phyloP scores from a whole-genome alignment of 2,113 vertebrate genomes.

The Athene noctua region DNA sequence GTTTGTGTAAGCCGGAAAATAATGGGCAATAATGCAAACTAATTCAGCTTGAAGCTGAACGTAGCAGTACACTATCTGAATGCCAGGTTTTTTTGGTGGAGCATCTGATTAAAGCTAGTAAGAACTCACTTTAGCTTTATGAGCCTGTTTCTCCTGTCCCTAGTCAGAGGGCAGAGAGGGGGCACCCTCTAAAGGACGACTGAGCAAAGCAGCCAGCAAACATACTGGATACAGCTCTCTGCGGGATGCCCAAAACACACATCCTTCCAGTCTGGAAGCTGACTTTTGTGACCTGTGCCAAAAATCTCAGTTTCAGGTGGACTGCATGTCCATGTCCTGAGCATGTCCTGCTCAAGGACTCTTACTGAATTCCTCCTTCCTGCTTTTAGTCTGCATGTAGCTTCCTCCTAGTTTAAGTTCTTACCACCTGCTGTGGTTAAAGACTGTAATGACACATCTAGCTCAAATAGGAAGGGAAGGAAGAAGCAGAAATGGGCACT shows the following conservation, averaged over 20 bases:
- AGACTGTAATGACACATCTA: background rate
- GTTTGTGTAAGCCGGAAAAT: background rate
- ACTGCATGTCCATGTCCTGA: fast-evolving
- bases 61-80: background rate
- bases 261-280: background rate
- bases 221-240: fast-evolving
- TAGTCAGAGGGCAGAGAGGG: background rate
- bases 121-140: background rate
- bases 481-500: background rate
- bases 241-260: background rate
- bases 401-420: background rate
- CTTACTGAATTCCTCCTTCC: background rate
- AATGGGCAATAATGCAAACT: background rate
- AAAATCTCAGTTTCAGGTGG: background rate
- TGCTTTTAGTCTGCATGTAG: fast-evolving
- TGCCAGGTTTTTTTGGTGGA: background rate
- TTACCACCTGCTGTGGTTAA: background rate
- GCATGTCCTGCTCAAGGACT: background rate
- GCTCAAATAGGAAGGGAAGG: background rate
- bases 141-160: background rate
- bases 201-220: background rate
- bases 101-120: background rate
- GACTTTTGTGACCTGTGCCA: background rate
- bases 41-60: background rate
- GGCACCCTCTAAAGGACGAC: background rate